Conservation (phyloP, 2,797 vertebrate species). For the Urosaurus nigricauda region DNA sequence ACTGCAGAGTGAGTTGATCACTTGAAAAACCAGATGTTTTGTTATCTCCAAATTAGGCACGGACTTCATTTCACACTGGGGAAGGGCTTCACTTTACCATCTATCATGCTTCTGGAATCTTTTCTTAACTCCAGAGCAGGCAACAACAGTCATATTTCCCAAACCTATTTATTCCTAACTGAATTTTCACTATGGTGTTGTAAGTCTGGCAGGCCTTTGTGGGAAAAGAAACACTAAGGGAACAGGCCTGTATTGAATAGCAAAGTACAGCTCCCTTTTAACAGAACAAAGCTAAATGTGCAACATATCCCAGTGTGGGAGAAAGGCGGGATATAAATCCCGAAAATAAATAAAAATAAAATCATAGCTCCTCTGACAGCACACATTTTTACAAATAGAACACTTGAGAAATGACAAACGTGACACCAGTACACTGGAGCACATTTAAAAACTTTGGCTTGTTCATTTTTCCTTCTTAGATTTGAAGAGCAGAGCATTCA, state of each 20-base stretch:
- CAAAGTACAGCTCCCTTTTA: slow-evolving; percentile 27
- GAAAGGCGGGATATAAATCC: no score
- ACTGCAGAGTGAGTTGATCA: slow-evolving; percentile 64
- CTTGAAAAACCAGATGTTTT: slow-evolving; percentile 70
- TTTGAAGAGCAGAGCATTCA: slow-evolving; percentile 60
- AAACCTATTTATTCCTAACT: slow-evolving; percentile 58
- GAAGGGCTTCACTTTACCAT: slow-evolving; percentile 72
- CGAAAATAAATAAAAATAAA: no score
- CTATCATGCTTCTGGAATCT: slow-evolving; percentile 71
- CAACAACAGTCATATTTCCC: slow-evolving; percentile 57
- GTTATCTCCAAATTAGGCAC: slow-evolving; percentile 72
- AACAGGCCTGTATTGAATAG: slow-evolving; percentile 21
- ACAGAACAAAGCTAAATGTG: slow-evolving; percentile 39
- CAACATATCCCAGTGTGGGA: background rate
- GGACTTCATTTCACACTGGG: slow-evolving; percentile 61
- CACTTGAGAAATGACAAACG: slow-evolving; percentile 43
- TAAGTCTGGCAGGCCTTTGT: slow-evolving; percentile 55
- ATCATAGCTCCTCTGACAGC: slow-evolving; percentile 11
- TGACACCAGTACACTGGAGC: slow-evolving; percentile 32
- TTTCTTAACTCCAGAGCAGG: slow-evolving; percentile 56
- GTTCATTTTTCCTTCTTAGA: slow-evolving; percentile 33
- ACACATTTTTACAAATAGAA: slow-evolving; percentile 34
- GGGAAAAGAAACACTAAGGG: slow-evolving; percentile 56
- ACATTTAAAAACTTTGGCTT: slow-evolving; percentile 37
- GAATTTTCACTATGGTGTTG: slow-evolving; percentile 60